These are phyloP conservation scores for Plebejus anna DNA, from an alignment of 2,888 invertebrate genomes.

Conservation along the genomic window DNA sequence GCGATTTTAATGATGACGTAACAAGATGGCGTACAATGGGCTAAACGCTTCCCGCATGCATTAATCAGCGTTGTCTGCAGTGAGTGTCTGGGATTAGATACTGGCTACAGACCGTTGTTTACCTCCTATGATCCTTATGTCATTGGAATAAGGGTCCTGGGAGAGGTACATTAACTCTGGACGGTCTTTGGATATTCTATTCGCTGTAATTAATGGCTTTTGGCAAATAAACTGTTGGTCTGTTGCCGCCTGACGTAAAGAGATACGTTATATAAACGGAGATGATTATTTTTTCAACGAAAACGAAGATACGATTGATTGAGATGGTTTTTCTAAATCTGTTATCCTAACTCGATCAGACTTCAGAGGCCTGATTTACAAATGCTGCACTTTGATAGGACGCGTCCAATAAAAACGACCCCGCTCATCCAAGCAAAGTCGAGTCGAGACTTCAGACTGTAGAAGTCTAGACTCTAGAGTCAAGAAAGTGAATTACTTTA, in stretches of 20 bases:
- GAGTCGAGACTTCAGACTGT: too few relatives aligned
- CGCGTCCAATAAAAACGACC: background rate
- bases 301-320: background rate
- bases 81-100: slow-evolving; percentile 73
- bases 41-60: slow-evolving; percentile 63
- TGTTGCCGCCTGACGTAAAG: slow-evolving; percentile 59
- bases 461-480: too few relatives aligned
- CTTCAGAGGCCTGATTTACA: background rate
- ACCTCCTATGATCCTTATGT: background rate
- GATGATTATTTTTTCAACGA: background rate
- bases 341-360: background rate
- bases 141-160: background rate
- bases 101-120: background rate
- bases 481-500: too few relatives aligned
- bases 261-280: slow-evolving; percentile 40
- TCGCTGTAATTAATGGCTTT: slow-evolving; percentile 78
- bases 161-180: background rate
- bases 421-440: too few relatives aligned
- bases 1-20: slow-evolving; percentile 13
- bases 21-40: slow-evolving; percentile 49
- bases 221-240: slow-evolving; percentile 71
- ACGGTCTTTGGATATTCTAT: slow-evolving; percentile 61
- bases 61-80: slow-evolving; percentile 77
- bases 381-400: background rate
- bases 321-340: background rate